Percentiles rank a stretch among this genome's conserved stretches.
Evolutionary conservation across 2,797 vertebrate species (phyloP).

Genomic region (Mormyrus proboscirostris): DNA sequence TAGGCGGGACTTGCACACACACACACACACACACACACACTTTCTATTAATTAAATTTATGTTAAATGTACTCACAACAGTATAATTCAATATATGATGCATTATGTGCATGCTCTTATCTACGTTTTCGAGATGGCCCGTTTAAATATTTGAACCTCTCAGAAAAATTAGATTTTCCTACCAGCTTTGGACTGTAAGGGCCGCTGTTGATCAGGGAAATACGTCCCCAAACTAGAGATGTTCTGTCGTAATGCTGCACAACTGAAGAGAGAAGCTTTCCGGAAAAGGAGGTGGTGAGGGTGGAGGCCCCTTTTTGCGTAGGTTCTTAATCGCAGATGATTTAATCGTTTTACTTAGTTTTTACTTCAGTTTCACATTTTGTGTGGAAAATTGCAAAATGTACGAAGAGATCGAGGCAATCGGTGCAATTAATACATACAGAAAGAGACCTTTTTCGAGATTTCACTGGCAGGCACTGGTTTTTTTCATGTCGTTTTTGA

Average conservation of each 20-base stretch:
- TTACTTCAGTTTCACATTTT: not conserved
- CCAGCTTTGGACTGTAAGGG: conserved; percentile 19
- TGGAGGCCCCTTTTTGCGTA: not conserved
- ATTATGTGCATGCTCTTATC: not conserved
- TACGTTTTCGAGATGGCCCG: not conserved
- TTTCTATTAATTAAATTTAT: not conserved
- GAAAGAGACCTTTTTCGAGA: not conserved
- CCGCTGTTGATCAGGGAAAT: conserved; percentile 27
- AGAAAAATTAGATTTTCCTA: not conserved
- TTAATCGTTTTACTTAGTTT: not conserved
- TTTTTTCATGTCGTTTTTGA: conserved; percentile 58
- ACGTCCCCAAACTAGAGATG: not conserved
- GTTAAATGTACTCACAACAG: not conserved
- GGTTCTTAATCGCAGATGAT: not conserved
- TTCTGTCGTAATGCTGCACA: not conserved
- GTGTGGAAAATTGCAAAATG: not conserved
- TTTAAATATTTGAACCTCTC: not conserved
- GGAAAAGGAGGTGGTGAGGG: not conserved
- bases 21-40: not conserved
- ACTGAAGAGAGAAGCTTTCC: not conserved
- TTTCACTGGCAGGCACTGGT: conserved; percentile 36
- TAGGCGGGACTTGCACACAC: not conserved
- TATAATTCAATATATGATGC: not conserved
- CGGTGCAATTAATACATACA: not conserved
- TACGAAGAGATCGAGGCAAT: not conserved